A percentile compares a stretch with the other conserved stretches of the same genome.
Conservation (phyloP, 2,113 vertebrate genomes). For the Ceuthmochares aereus region DNA sequence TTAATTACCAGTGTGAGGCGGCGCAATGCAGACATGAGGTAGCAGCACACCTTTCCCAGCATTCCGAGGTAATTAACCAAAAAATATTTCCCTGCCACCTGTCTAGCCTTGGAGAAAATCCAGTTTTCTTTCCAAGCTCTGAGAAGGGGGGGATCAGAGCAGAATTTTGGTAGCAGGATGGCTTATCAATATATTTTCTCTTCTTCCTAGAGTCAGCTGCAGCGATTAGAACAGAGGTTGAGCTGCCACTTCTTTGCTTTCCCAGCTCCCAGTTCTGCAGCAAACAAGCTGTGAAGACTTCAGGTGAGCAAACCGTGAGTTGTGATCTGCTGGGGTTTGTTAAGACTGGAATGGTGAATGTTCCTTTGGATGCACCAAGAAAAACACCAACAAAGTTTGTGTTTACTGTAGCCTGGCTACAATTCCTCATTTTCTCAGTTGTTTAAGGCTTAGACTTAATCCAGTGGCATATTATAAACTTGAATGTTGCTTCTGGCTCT, state of each 20-base stretch:
- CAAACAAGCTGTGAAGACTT: not conserved
- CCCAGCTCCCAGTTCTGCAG: not conserved
- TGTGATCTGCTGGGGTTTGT: not conserved
- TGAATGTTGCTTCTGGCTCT: not conserved
- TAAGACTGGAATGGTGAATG: not conserved
- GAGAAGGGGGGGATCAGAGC: constrained; percentile 28
- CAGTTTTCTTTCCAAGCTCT: constrained; percentile 45
- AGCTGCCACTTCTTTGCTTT: not conserved
- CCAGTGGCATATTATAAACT: not conserved
- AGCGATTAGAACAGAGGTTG: not conserved
- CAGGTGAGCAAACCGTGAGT: not conserved
- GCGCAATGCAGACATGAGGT: constrained; percentile 60
- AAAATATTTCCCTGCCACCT: constrained; percentile 72
- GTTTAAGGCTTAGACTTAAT: not conserved
- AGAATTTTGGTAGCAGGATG: constrained; percentile 8
- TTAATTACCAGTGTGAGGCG: constrained; percentile 70
- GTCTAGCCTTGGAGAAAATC: constrained; percentile 70
- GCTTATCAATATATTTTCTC: constrained; percentile 2
- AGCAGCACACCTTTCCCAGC: constrained; percentile 71
- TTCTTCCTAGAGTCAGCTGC: not conserved
- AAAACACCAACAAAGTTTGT: not conserved
- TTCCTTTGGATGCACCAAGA: not conserved
- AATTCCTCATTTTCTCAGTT: not conserved
- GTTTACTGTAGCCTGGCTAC: not conserved
- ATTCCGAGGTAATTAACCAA: constrained; percentile 73